Evolutionary conservation across 1,140 invertebrate genomes (phyloP).

Genomic region (Trichonephila inaurata): DNA sequence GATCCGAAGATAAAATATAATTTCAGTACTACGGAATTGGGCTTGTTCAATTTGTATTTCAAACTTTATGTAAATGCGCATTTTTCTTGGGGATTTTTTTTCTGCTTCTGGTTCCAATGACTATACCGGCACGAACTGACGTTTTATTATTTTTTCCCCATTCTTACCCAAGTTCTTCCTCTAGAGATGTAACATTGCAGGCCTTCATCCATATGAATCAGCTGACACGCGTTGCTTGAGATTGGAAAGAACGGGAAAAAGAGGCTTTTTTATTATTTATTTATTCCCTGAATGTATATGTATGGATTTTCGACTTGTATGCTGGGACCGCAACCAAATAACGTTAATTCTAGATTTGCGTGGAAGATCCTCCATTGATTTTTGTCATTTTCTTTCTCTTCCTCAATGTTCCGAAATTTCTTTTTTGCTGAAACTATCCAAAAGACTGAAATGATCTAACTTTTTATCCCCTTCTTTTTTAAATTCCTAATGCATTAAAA

Average conservation of each 20-base stretch:
- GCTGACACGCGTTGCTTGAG: constrained; percentile 51
- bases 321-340: constrained; percentile 68
- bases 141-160: constrained; percentile 53
- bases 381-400: neutral
- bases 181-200: constrained; percentile 28
- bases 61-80: constrained; percentile 57
- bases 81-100: constrained; percentile 39
- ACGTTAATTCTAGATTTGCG: constrained; percentile 74
- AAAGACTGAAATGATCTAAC: neutral
- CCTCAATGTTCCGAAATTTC: neutral
- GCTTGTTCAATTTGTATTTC: constrained; percentile 24
- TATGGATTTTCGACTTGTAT: constrained; percentile 58
- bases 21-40: constrained; percentile 14
- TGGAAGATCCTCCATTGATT: constrained; percentile 3
- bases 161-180: neutral
- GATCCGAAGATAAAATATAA: constrained; percentile 33
- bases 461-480: neutral
- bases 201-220: constrained; percentile 74
- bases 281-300: constrained; percentile 65
- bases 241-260: constrained; percentile 54
- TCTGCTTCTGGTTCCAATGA: constrained; percentile 1
- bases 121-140: constrained; percentile 8
- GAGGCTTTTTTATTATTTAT: constrained; percentile 73
- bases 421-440: neutral
- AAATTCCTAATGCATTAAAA: neutral